phyloP scores from a whole-genome alignment of 2,888 invertebrate species.

The Heliconius charithonia region DNA sequence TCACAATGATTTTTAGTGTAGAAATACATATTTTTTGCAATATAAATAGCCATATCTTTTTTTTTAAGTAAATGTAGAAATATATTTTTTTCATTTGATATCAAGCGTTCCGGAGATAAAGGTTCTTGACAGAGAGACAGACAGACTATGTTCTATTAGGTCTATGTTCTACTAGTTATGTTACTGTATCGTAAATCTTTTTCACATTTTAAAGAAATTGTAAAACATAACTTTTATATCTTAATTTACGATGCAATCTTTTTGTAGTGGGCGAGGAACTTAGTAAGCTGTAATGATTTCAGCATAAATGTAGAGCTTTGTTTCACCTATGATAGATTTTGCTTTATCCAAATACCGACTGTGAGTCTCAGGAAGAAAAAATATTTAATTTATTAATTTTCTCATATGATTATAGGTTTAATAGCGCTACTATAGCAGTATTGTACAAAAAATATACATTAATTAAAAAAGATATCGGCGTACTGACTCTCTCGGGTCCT shows the following conservation, averaged over 20 bases:
- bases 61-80: no score
- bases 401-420: not conserved
- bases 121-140: no score
- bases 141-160: no score
- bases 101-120: no score
- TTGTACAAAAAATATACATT: not conserved
- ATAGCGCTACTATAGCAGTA: not conserved
- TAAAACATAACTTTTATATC: not conserved
- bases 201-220: not conserved
- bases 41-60: no score
- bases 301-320: not conserved
- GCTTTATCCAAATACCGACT: not conserved
- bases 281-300: not conserved
- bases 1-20: no score
- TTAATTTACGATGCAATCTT: not conserved
- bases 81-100: no score
- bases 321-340: not conserved
- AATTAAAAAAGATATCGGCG: not conserved
- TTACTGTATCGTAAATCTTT: not conserved
- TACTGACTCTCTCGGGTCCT: not conserved
- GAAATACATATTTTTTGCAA: no score
- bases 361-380: not conserved
- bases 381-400: no score
- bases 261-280: not conserved
- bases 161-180: not conserved